These are phyloP conservation scores for Metopolophium dirhodum DNA, from an alignment of 1,140 invertebrate genomes.

Conservation along the genomic window DNA sequence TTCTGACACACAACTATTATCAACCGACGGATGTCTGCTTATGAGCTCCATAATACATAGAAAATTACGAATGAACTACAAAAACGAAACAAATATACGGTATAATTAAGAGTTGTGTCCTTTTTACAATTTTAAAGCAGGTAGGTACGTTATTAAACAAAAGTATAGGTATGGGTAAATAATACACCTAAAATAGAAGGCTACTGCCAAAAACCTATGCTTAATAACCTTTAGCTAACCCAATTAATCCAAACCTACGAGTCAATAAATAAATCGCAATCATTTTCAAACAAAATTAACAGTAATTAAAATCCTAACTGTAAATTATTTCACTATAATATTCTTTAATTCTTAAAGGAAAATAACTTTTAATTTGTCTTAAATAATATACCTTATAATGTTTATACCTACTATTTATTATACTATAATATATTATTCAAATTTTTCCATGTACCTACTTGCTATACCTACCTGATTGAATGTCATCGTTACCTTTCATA, in stretches of 20 bases:
- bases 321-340: not conserved
- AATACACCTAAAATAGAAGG: not conserved
- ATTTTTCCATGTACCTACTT: not conserved
- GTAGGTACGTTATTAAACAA: not conserved
- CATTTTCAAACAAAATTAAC: not conserved
- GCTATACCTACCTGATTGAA: not conserved
- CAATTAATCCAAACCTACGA: conserved; percentile 24
- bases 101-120: not conserved
- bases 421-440: not conserved
- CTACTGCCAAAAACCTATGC: not conserved
- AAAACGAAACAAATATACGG: not conserved
- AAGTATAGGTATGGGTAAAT: not conserved
- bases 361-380: not conserved
- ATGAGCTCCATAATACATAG: not conserved
- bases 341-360: not conserved
- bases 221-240: not conserved
- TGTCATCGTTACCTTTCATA: not conserved
- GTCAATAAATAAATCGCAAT: not conserved
- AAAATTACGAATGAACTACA: not conserved
- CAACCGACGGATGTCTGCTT: not conserved
- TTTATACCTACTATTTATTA: not conserved
- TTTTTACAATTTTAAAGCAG: not conserved
- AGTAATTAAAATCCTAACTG: not conserved
- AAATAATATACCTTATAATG: not conserved
- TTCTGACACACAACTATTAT: not conserved